Percentiles rank a stretch among this genome's conserved stretches.
Evolutionary conservation across 1,140 invertebrate genomes (phyloP).

Genomic region (Phymorhynchus buccinoides): DNA sequence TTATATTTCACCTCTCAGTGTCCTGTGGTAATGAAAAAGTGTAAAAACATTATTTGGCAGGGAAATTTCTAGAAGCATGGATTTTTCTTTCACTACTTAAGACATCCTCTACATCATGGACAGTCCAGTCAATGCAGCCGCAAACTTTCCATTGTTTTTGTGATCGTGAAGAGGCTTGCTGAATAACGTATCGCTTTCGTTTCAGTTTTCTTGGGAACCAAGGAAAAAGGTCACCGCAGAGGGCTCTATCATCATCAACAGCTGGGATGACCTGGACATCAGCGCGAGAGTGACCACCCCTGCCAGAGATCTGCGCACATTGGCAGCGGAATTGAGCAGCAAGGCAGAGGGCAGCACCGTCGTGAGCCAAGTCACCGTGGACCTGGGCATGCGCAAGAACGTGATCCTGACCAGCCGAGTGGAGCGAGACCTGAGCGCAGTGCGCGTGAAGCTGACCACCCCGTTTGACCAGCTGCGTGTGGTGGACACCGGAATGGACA

Average conservation of each 20-base stretch:
- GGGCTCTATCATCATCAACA: background rate
- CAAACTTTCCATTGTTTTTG: no score
- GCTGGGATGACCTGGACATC: constrained; percentile 34
- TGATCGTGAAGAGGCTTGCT: no score
- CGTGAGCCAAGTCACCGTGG: background rate
- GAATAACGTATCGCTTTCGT: background rate
- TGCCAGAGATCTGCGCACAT: background rate
- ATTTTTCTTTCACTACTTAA: no score
- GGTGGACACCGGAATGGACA: background rate
- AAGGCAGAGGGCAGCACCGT: constrained; percentile 4
- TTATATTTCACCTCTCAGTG: no score
- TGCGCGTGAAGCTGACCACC: background rate
- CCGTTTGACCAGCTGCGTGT: constrained; percentile 13
- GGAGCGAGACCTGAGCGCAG: background rate
- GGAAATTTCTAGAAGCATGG: no score
- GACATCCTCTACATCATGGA: no score
- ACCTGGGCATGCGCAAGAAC: constrained; percentile 23
- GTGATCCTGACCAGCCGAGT: background rate
- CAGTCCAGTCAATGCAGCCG: no score
- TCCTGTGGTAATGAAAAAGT: no score
- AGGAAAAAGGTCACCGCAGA: constrained; percentile 14
- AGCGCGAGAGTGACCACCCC: constrained; percentile 27
- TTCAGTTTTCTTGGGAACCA: constrained; percentile 25
- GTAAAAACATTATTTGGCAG: no score
- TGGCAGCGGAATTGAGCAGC: constrained; percentile 15